Evolutionary conservation across 2,888 invertebrate genomes (phyloP).

Genomic region (Strigamia crassipes): DNA sequence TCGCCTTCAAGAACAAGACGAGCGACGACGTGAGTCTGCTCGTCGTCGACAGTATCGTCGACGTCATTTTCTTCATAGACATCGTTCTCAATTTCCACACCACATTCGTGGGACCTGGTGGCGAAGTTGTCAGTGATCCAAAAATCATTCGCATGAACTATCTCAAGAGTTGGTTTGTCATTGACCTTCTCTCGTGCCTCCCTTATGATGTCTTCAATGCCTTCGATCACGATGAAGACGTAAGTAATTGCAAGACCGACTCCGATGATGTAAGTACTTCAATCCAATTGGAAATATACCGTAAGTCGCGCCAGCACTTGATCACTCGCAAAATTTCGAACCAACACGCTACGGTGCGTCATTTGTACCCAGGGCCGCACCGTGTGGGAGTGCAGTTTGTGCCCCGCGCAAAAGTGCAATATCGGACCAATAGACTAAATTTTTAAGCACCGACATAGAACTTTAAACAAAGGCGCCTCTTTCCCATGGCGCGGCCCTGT

Average conservation of each 20-base stretch:
- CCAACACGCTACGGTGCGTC: not conserved
- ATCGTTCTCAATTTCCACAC: constrained; percentile 99
- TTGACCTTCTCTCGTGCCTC: constrained; percentile 97
- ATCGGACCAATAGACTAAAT: too few species aligned
- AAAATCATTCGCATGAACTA: constrained; percentile 98
- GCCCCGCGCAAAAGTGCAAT: too few species aligned
- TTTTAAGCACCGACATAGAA: too few species aligned
- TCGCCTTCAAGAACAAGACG: constrained; percentile 99
- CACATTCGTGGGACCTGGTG: constrained; percentile 90
- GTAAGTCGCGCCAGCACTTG: constrained; percentile 43
- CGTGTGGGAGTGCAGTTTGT: too few species aligned
- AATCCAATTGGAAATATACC: constrained; percentile 28
- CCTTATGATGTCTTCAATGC: constrained; percentile 99
- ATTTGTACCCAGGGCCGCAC: too few species aligned
- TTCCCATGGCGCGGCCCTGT: too few species aligned
- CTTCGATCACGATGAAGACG: constrained; percentile 95
- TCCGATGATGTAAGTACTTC: constrained; percentile 49
- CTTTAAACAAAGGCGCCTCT: too few species aligned
- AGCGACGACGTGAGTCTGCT: constrained; percentile 93
- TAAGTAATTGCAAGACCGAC: constrained; percentile 52
- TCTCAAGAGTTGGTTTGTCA: constrained; percentile 98
- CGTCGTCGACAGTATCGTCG: constrained; percentile 95
- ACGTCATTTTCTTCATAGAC: constrained; percentile 99
- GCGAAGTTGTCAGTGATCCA: constrained; percentile 93
- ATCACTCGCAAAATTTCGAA: constrained; percentile 1